A percentile compares a stretch with the other conserved stretches of the same genome.
These are phyloP conservation scores for Mesembrinibis cayennensis DNA, from an alignment of 2,113 vertebrate genomes.

Conservation along the genomic window DNA sequence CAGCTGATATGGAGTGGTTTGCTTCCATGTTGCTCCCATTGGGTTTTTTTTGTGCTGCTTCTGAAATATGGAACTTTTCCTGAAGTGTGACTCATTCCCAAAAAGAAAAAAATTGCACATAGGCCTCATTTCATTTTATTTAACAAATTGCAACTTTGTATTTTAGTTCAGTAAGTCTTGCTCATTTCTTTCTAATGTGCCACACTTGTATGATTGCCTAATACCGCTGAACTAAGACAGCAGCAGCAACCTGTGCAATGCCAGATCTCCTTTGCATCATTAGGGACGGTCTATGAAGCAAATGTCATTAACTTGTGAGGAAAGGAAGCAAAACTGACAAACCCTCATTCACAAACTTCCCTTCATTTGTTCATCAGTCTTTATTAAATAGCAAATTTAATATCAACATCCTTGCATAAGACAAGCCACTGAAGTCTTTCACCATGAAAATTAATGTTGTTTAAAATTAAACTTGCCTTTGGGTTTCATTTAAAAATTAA, in stretches of 20 bases:
- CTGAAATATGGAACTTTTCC: neutral
- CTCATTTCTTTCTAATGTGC: slow-evolving; percentile 17
- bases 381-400: slow-evolving; percentile 68
- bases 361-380: slow-evolving; percentile 49
- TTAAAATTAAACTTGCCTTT: slow-evolving; percentile 33
- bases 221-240: slow-evolving; percentile 47
- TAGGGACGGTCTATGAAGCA: slow-evolving; percentile 59
- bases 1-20: neutral
- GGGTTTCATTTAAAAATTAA: slow-evolving; percentile 62
- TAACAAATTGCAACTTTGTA: slow-evolving; percentile 7
- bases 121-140: neutral
- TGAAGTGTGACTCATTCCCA: neutral
- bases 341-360: slow-evolving; percentile 48
- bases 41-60: neutral
- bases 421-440: neutral
- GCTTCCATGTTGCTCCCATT: neutral
- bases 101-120: neutral
- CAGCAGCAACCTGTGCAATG: neutral
- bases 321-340: slow-evolving; percentile 64
- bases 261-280: slow-evolving; percentile 34
- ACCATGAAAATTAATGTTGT: slow-evolving; percentile 19
- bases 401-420: slow-evolving; percentile 10
- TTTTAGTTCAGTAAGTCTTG: slow-evolving; percentile 26
- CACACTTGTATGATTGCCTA: neutral
- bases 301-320: slow-evolving; percentile 57